These are phyloP conservation scores for Cydia strobilella DNA, from an alignment of 1,140 invertebrate species.

Conservation along the genomic window DNA sequence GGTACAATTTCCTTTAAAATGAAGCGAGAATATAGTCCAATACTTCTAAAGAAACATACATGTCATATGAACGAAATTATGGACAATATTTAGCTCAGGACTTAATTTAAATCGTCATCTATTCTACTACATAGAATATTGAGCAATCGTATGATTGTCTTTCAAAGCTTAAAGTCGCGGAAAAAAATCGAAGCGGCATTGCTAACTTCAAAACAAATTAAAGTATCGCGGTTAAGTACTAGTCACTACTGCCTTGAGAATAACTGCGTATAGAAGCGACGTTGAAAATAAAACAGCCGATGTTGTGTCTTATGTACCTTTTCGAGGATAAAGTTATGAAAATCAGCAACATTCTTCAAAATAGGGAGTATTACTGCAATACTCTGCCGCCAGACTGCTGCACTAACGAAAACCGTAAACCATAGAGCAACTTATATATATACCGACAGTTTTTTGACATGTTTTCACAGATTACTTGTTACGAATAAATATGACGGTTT, in stretches of 20 bases:
- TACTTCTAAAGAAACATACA: background rate
- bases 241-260: slow-evolving; percentile 5
- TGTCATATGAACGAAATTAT: slow-evolving; percentile 38
- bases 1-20: background rate
- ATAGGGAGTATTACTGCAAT: no score
- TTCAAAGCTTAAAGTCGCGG: slow-evolving; percentile 48
- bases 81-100: slow-evolving; percentile 45
- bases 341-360: no score
- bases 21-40: slow-evolving; percentile 5
- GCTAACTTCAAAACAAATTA: slow-evolving; percentile 24
- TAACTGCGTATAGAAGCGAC: background rate
- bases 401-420: no score
- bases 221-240: slow-evolving; percentile 30
- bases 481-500: no score
- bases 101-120: slow-evolving; percentile 41
- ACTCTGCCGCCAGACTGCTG: no score
- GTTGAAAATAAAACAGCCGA: background rate
- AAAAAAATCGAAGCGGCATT: slow-evolving; percentile 22
- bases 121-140: slow-evolving; percentile 54
- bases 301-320: background rate
- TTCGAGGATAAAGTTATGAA: background rate
- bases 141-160: slow-evolving; percentile 57
- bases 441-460: no score
- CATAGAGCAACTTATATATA: no score
- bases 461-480: no score